phyloP scores from a whole-genome alignment of 2,888 invertebrate genomes.

The Apodemia hepburni region DNA sequence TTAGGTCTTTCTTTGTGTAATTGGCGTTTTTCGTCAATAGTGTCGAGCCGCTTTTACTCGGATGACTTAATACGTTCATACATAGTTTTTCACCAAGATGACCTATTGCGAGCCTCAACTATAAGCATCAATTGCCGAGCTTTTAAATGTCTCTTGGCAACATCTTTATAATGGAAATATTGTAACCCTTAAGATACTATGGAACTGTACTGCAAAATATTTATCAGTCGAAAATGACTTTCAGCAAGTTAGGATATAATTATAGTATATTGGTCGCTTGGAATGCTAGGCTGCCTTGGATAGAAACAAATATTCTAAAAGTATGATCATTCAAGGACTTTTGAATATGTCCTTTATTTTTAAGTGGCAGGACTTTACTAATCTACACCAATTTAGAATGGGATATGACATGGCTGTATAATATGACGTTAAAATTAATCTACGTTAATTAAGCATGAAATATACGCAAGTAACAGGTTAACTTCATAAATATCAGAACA shows the following conservation, averaged over 20 bases:
- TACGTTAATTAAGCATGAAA: neutral
- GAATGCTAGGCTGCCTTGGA: slow-evolving; percentile 11
- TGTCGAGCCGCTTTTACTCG: too few species aligned
- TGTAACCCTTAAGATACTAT: neutral
- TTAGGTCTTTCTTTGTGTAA: too few species aligned
- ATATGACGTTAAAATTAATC: neutral
- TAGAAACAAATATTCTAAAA: slow-evolving; percentile 12
- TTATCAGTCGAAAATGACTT: neutral
- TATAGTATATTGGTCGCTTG: slow-evolving; percentile 8
- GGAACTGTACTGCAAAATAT: neutral
- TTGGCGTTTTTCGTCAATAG: too few species aligned
- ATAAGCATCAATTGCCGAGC: too few species aligned
- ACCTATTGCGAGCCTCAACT: too few species aligned
- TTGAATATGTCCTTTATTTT: neutral
- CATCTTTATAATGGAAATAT: too few species aligned
- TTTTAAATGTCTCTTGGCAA: too few species aligned
- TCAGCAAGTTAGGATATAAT: neutral
- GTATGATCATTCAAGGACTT: neutral
- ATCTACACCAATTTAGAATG: slow-evolving; percentile 4
- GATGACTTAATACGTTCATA: too few species aligned
- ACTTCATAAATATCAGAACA: too few species aligned
- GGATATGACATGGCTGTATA: neutral
- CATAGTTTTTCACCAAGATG: too few species aligned
- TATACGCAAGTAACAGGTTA: too few species aligned
- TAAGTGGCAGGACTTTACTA: neutral